These are phyloP conservation scores for Harpegnathos saltator DNA, from an alignment of 1,140 invertebrate genomes.

Conservation along the genomic window DNA sequence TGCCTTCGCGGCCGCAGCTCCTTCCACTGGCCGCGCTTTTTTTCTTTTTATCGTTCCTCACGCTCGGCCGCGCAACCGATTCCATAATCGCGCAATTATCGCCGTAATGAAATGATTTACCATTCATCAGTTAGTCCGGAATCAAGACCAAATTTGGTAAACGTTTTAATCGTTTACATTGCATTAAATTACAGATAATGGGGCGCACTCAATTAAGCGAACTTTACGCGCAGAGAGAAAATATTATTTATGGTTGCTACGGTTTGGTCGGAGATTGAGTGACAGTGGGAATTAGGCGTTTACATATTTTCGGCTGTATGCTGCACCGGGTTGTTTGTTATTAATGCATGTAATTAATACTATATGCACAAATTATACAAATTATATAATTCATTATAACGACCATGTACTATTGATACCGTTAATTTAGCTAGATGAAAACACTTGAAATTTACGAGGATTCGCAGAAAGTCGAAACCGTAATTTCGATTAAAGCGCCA, in stretches of 20 bases:
- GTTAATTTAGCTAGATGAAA: conserved; percentile 61
- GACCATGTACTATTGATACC: conserved; percentile 52
- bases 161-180: conserved; percentile 74
- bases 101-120: conserved; percentile 65
- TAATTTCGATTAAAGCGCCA: conserved; percentile 16
- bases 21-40: background rate
- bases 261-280: conserved; percentile 53
- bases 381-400: conserved; percentile 62
- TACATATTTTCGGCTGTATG: conserved; percentile 57
- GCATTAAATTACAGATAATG: conserved; percentile 73
- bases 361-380: conserved; percentile 62
- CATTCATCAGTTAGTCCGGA: conserved; percentile 68
- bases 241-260: conserved; percentile 69
- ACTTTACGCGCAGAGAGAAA: conserved; percentile 68
- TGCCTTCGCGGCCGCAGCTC: background rate
- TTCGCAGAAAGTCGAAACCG: conserved; percentile 15
- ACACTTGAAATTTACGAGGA: conserved; percentile 49
- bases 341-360: conserved; percentile 62
- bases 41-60: conserved; percentile 11
- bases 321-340: conserved; percentile 54
- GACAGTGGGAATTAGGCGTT: conserved; percentile 59
- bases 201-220: conserved; percentile 70
- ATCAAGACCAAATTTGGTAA: conserved; percentile 73
- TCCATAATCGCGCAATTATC: conserved; percentile 63
- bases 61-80: background rate